Evolutionary conservation across 1,140 invertebrate genomes (phyloP), one percentile per base, ranked within the genome.

Genomic region (Papilio polytes): DNA sequence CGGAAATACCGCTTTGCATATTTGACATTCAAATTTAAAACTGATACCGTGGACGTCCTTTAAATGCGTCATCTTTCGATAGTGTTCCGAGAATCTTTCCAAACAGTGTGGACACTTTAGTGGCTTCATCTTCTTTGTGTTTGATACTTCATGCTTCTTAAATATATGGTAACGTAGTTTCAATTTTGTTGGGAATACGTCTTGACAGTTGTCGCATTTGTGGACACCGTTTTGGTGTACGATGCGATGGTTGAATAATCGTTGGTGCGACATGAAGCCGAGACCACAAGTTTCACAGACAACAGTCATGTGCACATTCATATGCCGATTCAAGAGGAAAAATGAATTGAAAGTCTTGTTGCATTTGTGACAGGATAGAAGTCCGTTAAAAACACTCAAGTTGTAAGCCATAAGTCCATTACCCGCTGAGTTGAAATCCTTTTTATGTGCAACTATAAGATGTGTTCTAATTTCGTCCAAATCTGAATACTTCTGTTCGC

Each of bases 261-360:
- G 85, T 41, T 95, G 93, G 31, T 92, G 91, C 1, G 94, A 92
- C 84, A 94, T 94, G 79, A 95, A 95, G 0, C 92, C 93, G 18
- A 95, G 84, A 8, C 94, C 94, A 79, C 95, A 95, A 2, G 91
- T 91, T 79, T 95, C 95, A 77, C 95, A 95, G 4, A 94, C 91
- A 0, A 94, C 91, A 72, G 83, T 94, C 51, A 89, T 93, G 82
- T 95, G 94, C 3, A 87, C 92, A 51, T 95, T 95, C 92, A 95
- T 94, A 80, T 95, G 94, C 63, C 91, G 83, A 31, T 95, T 95
- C 1, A 95, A 80, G 4, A 94, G 85, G 74, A 94, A 94, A 66
- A 95, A 95, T 0, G 92, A 90, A 59, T 93, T 94, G 73, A 94
- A 94, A 0, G 86, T 88, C 53, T 93, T 93, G 0, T 83, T 81